These are phyloP conservation scores for Scaptomyza parva DNA, from an alignment of 2,888 invertebrate genomes.

Conservation along the genomic window DNA sequence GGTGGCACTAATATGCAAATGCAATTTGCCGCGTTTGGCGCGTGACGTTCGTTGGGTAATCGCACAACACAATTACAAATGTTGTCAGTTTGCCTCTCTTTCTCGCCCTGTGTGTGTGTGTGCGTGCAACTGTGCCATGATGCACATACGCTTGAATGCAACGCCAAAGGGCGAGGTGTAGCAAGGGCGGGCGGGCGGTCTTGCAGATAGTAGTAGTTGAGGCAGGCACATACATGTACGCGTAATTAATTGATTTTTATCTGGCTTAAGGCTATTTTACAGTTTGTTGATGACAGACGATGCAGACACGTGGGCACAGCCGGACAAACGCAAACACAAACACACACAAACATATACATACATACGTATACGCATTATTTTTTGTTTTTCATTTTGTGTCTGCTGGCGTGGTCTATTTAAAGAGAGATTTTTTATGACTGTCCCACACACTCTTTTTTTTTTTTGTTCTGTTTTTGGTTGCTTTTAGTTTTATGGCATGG, in stretches of 20 bases:
- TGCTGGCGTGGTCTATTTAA: constrained; percentile 71
- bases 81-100: constrained; percentile 50
- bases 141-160: constrained; percentile 59
- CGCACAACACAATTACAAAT: constrained; percentile 81
- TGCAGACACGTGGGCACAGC: constrained; percentile 58
- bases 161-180: constrained; percentile 25
- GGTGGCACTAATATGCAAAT: constrained; percentile 76
- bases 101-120: constrained; percentile 26
- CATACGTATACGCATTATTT: constrained; percentile 24
- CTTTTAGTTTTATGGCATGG: constrained; percentile 36
- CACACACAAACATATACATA: neutral
- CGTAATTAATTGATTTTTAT: constrained; percentile 84
- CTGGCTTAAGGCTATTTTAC: constrained; percentile 83
- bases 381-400: constrained; percentile 21
- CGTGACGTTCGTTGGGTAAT: constrained; percentile 82
- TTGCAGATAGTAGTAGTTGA: neutral
- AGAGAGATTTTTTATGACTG: constrained; percentile 67
- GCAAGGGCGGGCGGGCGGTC: neutral
- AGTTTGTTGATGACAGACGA: constrained; percentile 81
- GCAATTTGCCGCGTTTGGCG: constrained; percentile 82
- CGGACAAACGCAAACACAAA: constrained; percentile 19
- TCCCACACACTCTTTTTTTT: constrained; percentile 33
- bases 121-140: constrained; percentile 34
- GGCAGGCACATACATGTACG: constrained; percentile 68
- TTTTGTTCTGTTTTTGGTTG: constrained; percentile 13